Evolutionary conservation across 2,888 invertebrate genomes (phyloP).

Genomic region (Choristoneura rosaceana): DNA sequence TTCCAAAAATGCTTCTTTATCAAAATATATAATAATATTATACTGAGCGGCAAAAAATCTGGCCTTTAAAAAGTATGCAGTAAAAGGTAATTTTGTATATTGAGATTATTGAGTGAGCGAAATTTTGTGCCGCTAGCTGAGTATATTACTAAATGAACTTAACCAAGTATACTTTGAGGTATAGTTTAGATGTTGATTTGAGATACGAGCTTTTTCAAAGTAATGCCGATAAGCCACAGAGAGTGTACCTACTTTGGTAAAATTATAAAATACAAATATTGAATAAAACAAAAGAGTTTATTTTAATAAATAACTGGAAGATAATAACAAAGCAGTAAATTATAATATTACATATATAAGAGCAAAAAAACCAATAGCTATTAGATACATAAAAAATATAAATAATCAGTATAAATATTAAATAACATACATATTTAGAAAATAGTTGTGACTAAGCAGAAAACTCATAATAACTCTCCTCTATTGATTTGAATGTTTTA

Average conservation of each 20-base stretch:
- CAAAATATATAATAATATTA: background rate
- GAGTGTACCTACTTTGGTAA: background rate
- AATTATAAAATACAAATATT: background rate
- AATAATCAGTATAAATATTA: background rate
- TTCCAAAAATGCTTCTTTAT: too few relatives aligned
- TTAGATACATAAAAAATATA: background rate
- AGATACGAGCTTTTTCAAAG: too few relatives aligned
- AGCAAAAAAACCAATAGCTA: background rate
- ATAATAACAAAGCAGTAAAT: background rate
- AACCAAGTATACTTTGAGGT: too few relatives aligned
- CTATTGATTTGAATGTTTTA: background rate
- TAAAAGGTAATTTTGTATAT: too few relatives aligned
- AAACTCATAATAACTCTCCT: background rate
- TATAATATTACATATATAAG: background rate
- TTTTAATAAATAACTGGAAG: background rate
- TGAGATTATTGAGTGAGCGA: too few relatives aligned
- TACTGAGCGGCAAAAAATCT: too few relatives aligned
- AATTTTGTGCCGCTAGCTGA: background rate
- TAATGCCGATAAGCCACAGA: background rate
- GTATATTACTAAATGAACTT: background rate
- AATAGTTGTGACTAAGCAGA: background rate
- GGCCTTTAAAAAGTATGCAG: too few relatives aligned
- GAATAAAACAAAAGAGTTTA: background rate
- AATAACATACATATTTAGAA: background rate
- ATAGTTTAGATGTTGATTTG: too few relatives aligned